Percentiles rank a stretch among this genome's conserved stretches.
These are phyloP conservation scores for Furcifer pardalis DNA, from an alignment of 2,797 vertebrate species.

Conservation along the genomic window DNA sequence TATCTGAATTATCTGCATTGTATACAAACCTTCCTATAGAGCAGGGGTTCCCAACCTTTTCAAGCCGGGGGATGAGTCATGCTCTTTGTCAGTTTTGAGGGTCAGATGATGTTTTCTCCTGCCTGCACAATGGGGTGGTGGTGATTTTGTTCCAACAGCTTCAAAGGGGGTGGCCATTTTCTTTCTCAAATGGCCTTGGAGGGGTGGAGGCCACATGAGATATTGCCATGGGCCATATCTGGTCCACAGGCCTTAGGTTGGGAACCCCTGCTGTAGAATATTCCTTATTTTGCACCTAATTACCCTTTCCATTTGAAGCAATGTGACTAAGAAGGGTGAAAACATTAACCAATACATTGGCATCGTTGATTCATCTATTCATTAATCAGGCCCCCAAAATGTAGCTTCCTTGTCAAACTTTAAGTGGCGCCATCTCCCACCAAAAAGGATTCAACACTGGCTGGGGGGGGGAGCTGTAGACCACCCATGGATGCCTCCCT, in stretches of 20 bases:
- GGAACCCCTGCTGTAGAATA: no score
- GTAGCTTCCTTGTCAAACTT: constrained; percentile 5
- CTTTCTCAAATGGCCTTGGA: no score
- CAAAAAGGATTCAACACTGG: neutral
- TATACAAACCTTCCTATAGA: neutral
- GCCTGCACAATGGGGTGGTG: no score
- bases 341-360: neutral
- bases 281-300: neutral
- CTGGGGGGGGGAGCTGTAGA: neutral
- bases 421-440: neutral
- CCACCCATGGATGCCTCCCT: neutral
- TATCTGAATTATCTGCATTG: neutral
- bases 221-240: no score
- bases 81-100: no score
- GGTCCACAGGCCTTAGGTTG: no score
- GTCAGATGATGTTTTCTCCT: no score
- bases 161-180: no score
- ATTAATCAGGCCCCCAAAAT: constrained; percentile 13
- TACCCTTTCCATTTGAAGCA: constrained; percentile 15
- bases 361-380: constrained; percentile 1
- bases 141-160: no score
- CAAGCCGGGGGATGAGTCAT: no score
- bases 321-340: constrained; percentile 10
- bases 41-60: no score
- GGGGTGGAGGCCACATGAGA: no score